phyloP scores from a whole-genome alignment of 37 sponge, comb jelly and placozoan genomes.

The Lycopodina hypogea region DNA sequence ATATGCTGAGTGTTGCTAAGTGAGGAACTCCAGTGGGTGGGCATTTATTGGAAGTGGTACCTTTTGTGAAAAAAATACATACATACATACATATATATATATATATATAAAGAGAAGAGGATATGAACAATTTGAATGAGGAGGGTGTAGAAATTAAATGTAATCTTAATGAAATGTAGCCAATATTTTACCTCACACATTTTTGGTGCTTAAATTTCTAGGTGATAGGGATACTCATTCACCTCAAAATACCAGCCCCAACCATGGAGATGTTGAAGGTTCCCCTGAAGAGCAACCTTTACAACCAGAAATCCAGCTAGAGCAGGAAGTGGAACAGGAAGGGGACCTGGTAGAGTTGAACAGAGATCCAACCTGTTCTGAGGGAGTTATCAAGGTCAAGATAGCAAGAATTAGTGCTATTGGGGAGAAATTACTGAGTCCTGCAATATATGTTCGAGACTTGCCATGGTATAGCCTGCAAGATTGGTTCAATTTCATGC shows the following conservation, averaged over 20 bases:
- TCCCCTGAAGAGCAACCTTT: background rate
- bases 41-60: slow-evolving; percentile 21
- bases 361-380: slow-evolving; percentile 56
- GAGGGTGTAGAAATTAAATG: background rate
- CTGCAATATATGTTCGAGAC: slow-evolving; percentile 69
- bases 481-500: background rate
- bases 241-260: slow-evolving; percentile 31
- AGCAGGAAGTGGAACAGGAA: slow-evolving; percentile 18
- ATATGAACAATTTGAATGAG: slow-evolving; percentile 8
- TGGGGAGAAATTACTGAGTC: slow-evolving; percentile 46
- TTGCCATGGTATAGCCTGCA: slow-evolving; percentile 78
- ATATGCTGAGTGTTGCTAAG: slow-evolving; percentile 15
- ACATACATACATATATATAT: background rate
- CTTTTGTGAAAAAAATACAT: too few species aligned
- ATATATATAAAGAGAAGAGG: background rate
- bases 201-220: background rate
- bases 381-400: slow-evolving; percentile 34
- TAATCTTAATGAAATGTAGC: too few species aligned
- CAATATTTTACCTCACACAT: background rate
- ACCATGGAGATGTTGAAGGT: slow-evolving; percentile 14
- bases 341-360: slow-evolving; percentile 10
- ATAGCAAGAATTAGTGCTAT: slow-evolving; percentile 40
- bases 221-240: slow-evolving; percentile 22
- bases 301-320: background rate
- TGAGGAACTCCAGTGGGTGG: slow-evolving; percentile 9